phyloP scores from a whole-genome alignment of 2,797 vertebrate genomes.

The Morus bassanus region DNA sequence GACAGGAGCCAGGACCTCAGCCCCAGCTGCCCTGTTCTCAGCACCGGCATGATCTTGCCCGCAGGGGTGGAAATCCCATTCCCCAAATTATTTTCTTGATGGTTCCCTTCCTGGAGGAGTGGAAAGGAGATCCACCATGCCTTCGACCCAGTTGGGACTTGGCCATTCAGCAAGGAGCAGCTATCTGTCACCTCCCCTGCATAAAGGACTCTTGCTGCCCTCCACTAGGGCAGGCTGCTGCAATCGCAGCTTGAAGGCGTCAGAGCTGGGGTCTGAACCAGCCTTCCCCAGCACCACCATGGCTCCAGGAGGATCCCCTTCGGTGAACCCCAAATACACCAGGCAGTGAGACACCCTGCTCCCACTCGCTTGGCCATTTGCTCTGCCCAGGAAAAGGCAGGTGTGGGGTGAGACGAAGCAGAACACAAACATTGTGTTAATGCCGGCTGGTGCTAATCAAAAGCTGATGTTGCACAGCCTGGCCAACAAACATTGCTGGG shows the following conservation, averaged over 20 bases:
- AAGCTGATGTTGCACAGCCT: not conserved
- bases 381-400: not conserved
- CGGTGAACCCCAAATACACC: accelerated
- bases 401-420: not conserved
- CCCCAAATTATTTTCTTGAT: not conserved
- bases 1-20: not conserved
- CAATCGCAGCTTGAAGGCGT: not conserved
- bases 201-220: not conserved
- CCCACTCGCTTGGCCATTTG: not conserved
- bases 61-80: not conserved
- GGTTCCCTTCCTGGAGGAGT: not conserved
- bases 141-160: not conserved
- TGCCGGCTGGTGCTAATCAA: not conserved
- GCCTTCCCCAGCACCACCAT: not conserved
- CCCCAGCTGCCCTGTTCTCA: not conserved
- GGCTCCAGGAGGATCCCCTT: not conserved
- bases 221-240: not conserved
- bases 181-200: not conserved
- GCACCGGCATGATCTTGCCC: not conserved
- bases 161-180: not conserved
- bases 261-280: not conserved
- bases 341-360: not conserved
- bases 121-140: not conserved
- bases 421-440: not conserved
- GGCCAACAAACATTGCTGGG: not conserved